Conservation (phyloP, 2,888 invertebrate genomes). For the Apodemia duryi region DNA sequence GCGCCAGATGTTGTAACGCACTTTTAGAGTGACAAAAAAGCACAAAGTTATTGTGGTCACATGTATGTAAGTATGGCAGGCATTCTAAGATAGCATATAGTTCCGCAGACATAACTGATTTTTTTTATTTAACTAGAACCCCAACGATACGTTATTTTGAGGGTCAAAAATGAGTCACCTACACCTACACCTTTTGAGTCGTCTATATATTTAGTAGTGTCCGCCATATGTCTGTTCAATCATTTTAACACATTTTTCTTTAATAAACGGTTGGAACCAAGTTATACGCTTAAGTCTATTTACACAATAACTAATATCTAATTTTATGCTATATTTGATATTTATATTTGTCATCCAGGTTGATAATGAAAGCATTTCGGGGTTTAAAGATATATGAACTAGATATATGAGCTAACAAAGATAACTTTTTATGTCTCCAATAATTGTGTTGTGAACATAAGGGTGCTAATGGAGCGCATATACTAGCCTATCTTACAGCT, state of each 20-base stretch:
- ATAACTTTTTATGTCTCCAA: conserved; percentile 6
- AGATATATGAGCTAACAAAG: neutral
- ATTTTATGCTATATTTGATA: neutral
- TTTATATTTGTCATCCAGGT: conserved; percentile 4
- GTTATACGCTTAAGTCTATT: neutral
- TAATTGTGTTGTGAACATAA: neutral
- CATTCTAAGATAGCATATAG: neutral
- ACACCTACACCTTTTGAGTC: neutral
- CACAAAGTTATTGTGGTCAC: neutral
- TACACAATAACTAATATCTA: neutral
- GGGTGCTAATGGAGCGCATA: neutral
- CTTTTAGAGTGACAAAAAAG: neutral
- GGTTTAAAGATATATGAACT: neutral
- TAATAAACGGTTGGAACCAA: neutral
- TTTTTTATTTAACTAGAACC: conserved; percentile 1
- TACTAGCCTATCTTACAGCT: too few relatives aligned
- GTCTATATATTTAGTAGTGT: neutral
- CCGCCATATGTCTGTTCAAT: neutral
- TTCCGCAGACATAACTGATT: neutral
- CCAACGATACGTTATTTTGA: neutral
- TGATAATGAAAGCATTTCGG: neutral
- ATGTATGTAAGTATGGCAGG: neutral
- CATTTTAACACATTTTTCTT: neutral
- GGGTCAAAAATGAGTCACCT: neutral
- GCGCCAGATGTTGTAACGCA: neutral